Percentiles rank a stretch among this genome's conserved stretches.
phyloP scores from a whole-genome alignment of 2,113 vertebrate genomes.

The Semnornis frantzii region DNA sequence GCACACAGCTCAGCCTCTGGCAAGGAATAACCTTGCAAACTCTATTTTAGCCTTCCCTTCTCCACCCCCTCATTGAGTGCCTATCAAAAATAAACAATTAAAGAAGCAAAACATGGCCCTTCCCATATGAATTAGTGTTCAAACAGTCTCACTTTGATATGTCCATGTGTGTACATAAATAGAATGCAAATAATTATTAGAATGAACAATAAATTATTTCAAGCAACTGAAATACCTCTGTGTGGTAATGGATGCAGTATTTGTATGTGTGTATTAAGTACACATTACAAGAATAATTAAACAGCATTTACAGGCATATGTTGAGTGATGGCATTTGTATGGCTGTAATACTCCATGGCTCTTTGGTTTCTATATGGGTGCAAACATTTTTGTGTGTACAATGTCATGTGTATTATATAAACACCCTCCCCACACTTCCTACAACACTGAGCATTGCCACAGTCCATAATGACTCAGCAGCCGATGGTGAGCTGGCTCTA shows the following conservation, averaged over 20 bases:
- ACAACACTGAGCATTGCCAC: background rate
- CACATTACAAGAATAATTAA: background rate
- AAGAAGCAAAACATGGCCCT: background rate
- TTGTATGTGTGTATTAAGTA: background rate
- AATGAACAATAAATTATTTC: background rate
- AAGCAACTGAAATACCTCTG: background rate
- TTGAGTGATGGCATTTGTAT: background rate
- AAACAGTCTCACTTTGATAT: background rate
- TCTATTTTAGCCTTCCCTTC: background rate
- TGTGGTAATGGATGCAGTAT: background rate
- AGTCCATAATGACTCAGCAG: background rate
- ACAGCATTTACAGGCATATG: background rate
- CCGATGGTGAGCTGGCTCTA: accelerated
- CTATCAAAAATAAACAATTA: background rate
- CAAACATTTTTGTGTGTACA: background rate
- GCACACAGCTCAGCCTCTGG: background rate
- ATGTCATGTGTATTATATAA: background rate
- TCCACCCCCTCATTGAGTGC: background rate
- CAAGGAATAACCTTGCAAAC: background rate
- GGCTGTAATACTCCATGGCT: background rate
- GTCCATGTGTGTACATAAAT: background rate
- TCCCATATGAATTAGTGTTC: background rate
- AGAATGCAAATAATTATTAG: background rate
- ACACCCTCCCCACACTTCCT: background rate
- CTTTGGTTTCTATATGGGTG: background rate